Evolutionary conservation across 1,140 invertebrate genomes (phyloP).

Genomic region (Pomphorhynchus laevis): DNA sequence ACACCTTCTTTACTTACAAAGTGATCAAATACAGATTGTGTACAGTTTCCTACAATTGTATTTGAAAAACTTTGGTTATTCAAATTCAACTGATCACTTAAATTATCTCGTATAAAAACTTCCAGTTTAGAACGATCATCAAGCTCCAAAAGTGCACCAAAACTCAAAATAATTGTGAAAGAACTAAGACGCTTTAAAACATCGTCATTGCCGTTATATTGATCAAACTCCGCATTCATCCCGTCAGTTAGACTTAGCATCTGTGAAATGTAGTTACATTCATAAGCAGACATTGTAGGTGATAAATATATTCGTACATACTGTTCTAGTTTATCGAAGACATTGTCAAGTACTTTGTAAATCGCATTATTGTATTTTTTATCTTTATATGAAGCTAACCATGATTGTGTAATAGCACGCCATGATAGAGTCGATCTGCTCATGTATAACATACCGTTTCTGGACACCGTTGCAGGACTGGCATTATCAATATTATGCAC

Average conservation of each 20-base stretch:
- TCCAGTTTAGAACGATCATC: conserved; percentile 43
- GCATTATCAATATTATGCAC: conserved; percentile 82
- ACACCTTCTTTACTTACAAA: conserved; percentile 39
- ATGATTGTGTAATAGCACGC: conserved; percentile 40
- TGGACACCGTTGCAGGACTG: conserved; percentile 61
- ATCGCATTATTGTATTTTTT: too few relatives aligned
- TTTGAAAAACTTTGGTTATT: conserved; percentile 32
- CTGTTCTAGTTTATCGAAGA: background rate
- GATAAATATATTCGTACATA: background rate
- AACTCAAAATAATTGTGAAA: conserved; percentile 25
- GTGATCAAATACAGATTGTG: conserved; percentile 49
- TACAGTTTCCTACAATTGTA: conserved; percentile 27
- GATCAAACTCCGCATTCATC: too few relatives aligned
- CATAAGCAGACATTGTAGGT: background rate
- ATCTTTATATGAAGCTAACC: conserved; percentile 35
- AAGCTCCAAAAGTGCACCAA: conserved; percentile 53
- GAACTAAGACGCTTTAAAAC: conserved; percentile 16
- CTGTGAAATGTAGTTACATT: background rate
- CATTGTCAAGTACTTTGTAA: background rate
- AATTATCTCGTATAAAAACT: conserved; percentile 32
- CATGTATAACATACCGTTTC: conserved; percentile 91
- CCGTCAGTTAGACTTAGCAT: too few relatives aligned
- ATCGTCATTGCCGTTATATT: too few relatives aligned
- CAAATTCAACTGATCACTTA: conserved; percentile 23
- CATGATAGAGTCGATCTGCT: conserved; percentile 64